These are phyloP conservation scores for Neodiprion lecontei DNA, from an alignment of 1,140 invertebrate genomes.

Conservation along the genomic window DNA sequence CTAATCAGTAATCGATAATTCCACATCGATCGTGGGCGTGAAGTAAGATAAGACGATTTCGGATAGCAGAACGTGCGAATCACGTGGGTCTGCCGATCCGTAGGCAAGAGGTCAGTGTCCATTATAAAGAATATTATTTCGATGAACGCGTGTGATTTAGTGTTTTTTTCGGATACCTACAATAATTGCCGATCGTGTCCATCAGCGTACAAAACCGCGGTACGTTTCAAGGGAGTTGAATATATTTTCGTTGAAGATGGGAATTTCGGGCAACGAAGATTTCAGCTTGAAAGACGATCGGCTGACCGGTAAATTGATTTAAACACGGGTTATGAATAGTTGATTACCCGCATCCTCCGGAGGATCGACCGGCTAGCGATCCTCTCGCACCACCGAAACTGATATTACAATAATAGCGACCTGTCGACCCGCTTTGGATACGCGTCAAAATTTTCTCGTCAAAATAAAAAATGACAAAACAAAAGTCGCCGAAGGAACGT, in stretches of 20 bases:
- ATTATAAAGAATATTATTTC: too few species aligned
- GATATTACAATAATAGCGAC: constrained; percentile 52
- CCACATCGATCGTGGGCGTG: too few species aligned
- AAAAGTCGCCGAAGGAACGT: constrained; percentile 8
- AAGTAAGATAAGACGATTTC: too few species aligned
- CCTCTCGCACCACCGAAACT: constrained; percentile 31
- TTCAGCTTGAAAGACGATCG: neutral
- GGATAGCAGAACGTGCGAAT: too few species aligned
- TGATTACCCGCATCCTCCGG: constrained; percentile 32
- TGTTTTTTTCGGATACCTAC: too few species aligned
- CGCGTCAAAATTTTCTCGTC: constrained; percentile 47
- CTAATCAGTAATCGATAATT: too few species aligned
- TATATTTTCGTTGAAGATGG: neutral
- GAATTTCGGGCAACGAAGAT: neutral
- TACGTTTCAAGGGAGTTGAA: neutral
- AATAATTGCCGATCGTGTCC: too few species aligned
- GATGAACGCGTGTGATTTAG: too few species aligned
- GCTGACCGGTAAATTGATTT: constrained; percentile 35
- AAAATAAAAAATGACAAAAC: constrained; percentile 30
- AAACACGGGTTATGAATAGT: constrained; percentile 44
- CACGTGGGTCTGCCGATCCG: too few species aligned
- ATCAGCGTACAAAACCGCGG: too few species aligned
- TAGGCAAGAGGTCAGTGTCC: too few species aligned
- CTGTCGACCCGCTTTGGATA: constrained; percentile 37
- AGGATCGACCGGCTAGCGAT: constrained; percentile 23